Conservation (phyloP, 2,888 invertebrate species). For the Hemithea aestivaria region DNA sequence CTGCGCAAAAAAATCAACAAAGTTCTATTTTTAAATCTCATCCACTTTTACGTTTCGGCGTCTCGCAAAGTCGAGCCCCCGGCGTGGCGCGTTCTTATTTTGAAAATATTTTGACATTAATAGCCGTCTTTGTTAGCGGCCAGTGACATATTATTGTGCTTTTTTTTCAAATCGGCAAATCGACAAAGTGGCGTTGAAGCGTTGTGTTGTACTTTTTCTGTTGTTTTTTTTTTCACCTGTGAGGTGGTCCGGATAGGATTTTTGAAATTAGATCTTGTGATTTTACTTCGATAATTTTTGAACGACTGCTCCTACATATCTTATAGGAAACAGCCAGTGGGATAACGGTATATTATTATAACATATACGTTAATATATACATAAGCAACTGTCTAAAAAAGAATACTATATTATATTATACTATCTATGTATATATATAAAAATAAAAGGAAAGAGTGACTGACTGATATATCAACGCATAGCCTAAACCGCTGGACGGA, state of each 20-base stretch:
- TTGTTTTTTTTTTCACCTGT: slow-evolving; percentile 11
- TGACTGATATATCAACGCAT: no score
- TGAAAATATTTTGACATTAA: slow-evolving; percentile 78
- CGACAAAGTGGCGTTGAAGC: slow-evolving; percentile 24
- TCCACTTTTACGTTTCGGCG: slow-evolving; percentile 42
- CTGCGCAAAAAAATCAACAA: slow-evolving; percentile 20
- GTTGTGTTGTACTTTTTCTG: slow-evolving; percentile 20
- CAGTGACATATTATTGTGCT: slow-evolving; percentile 50
- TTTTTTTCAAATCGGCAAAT: slow-evolving; percentile 17
- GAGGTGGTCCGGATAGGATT: slow-evolving; percentile 20
- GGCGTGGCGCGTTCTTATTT: slow-evolving; percentile 63
- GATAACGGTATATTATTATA: no score
- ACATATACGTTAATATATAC: no score
- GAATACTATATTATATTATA: no score
- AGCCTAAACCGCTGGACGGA: no score
- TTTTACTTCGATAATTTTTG: no score
- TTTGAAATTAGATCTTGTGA: no score
- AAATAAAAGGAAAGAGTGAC: no score
- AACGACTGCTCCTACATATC: no score
- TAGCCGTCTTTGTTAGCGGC: slow-evolving; percentile 54
- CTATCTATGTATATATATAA: no score
- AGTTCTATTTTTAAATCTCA: slow-evolving; percentile 18
- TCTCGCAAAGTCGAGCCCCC: slow-evolving; percentile 54
- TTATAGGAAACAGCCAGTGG: no score
- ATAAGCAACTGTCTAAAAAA: no score